Conservation (phyloP, 2,113 vertebrate species). For the Notothenia coriiceps region DNA sequence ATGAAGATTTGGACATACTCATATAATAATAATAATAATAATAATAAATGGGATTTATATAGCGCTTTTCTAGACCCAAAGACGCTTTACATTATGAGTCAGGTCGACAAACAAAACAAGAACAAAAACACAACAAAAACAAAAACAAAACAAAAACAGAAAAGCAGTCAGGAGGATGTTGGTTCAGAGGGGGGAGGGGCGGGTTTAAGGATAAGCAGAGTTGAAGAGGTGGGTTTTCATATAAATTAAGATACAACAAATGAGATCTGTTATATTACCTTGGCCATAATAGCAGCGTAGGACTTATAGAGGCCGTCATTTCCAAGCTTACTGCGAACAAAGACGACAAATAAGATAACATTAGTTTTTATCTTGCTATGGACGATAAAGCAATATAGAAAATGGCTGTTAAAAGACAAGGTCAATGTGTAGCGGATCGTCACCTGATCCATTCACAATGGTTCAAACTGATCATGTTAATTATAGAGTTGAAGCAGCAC, state of each 20-base stretch:
- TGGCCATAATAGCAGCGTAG: conserved; percentile 94
- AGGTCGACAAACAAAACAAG: too few relatives aligned
- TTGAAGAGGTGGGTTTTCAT: too few relatives aligned
- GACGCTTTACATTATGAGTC: too few relatives aligned
- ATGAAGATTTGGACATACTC: not conserved
- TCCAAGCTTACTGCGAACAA: conserved; percentile 85
- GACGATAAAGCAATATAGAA: not conserved
- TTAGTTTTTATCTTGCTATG: not conserved
- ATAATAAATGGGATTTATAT: too few relatives aligned
- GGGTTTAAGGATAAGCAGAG: too few relatives aligned
- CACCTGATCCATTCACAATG: not conserved
- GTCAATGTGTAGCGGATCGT: not conserved
- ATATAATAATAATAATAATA: too few relatives aligned
- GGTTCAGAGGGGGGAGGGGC: too few relatives aligned
- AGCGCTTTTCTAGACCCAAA: too few relatives aligned
- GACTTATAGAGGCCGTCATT: conserved; percentile 91
- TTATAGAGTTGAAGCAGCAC: not conserved
- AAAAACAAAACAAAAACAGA: too few relatives aligned
- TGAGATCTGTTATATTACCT: conserved; percentile 82
- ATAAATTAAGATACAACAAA: not conserved
- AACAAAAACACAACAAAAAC: too few relatives aligned
- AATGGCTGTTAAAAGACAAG: not conserved
- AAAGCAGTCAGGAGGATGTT: too few relatives aligned
- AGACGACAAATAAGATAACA: conserved; percentile 1
- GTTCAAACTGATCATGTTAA: not conserved